A percentile compares a stretch with the other conserved stretches of the same genome.
phyloP scores from a whole-genome alignment of 2,888 invertebrate genomes.

The Lasioglossum marginatum region DNA sequence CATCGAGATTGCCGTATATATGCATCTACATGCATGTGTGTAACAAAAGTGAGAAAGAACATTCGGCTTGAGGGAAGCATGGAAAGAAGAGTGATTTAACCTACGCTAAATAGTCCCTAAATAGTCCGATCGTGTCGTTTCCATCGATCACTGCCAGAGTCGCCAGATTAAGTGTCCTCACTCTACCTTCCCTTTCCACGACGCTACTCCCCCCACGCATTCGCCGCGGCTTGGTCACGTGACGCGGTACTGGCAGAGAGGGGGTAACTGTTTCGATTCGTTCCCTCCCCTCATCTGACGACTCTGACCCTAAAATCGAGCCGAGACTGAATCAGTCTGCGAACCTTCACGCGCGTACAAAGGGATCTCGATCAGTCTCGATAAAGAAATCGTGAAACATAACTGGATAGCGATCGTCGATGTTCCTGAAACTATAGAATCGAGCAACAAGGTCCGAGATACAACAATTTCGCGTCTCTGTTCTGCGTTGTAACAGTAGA shows the following conservation, averaged over 20 bases:
- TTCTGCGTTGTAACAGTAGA: neutral
- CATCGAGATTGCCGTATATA: conserved; percentile 44
- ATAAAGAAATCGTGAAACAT: conserved; percentile 9
- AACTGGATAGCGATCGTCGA: neutral
- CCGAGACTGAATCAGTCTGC: neutral
- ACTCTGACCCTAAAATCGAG: neutral
- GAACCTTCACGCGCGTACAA: neutral
- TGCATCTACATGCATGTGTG: conserved; percentile 22
- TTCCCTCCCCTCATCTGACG: too few species aligned
- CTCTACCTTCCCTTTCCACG: neutral
- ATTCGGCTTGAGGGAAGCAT: neutral
- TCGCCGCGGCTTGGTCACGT: too few species aligned
- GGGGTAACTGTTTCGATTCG: too few species aligned
- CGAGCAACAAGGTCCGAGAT: neutral
- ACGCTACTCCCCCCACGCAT: too few species aligned
- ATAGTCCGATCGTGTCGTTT: neutral
- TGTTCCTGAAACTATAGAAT: neutral
- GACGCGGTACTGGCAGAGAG: too few species aligned
- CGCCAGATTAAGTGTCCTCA: too few species aligned
- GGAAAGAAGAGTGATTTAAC: neutral
- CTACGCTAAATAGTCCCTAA: neutral
- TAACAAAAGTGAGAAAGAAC: neutral
- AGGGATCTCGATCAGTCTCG: neutral
- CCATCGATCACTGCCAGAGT: neutral
- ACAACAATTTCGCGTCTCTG: neutral